Evolutionary conservation across 2,113 vertebrate species (phyloP), one percentile per base, ranked within the genome.

Genomic region (Speoplatyrhinus poulsoni): DNA sequence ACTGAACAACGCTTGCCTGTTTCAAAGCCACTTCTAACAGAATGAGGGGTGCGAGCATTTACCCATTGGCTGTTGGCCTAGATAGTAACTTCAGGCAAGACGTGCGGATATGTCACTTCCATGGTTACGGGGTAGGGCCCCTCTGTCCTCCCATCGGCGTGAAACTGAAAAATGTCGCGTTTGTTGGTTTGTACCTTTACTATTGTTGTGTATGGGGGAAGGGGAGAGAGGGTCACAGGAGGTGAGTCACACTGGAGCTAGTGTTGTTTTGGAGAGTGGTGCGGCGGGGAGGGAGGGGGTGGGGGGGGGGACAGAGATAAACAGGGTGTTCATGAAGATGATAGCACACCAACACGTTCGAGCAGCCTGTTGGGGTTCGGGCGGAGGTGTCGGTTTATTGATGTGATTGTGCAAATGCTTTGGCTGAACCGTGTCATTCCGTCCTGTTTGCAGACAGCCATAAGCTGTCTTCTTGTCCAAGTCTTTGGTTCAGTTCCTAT

Each of bases 61-160:
- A 91, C 92, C 91, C 85, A 75, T 68, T 85, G 82, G 85, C 73
- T 32, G 85, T 48, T 66, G 87, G 82, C 81, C 84, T 92, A 92
- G 88, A 93, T 90, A 82, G 90, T 91, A 86, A 92, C 90, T 88
- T 93, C 91, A 48, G 92, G 91, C 90, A 92, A 87, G 91, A 93
- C 88, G 85, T 92, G 90, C 32, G 91, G 89, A 72, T 91, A 91
- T 65, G 89, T 89, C 84, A 92, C 88, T 89, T 92, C 91, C 90
- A 89, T 91, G 91, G 88, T 88, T 69, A 92, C 87, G 54, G 91
- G 89, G 68, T 87, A 92, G 54, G 88, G 80, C 76, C 83, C 88
- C 47, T 92, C 91, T 81, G 84, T 92, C 90, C 89, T 89, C 87
- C 91, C 87, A 80, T 90, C 91, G 82, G 88, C 90, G 76, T 92